Conservation (phyloP, 2,797 vertebrate species). For the Halcyon badia region DNA sequence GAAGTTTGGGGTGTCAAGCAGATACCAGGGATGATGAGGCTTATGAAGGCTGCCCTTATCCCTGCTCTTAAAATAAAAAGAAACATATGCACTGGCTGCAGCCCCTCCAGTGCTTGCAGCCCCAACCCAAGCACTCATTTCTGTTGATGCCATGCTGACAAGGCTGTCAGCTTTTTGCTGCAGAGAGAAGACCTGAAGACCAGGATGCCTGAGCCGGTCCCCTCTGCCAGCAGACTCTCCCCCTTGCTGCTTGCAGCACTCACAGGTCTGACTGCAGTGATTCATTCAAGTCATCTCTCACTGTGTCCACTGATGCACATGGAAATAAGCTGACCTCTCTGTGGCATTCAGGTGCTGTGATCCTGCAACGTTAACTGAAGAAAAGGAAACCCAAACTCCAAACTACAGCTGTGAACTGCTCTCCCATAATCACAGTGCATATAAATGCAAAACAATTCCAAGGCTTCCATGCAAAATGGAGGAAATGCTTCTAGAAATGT, state of each 20-base stretch:
- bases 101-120: background rate
- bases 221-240: background rate
- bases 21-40: background rate
- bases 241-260: background rate
- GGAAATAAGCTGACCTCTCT: background rate
- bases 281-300: background rate
- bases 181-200: background rate
- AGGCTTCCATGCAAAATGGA: background rate
- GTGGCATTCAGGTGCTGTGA: background rate
- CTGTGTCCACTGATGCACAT: accelerated
- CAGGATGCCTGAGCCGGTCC: background rate
- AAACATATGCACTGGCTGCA: background rate
- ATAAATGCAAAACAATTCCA: background rate
- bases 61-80: background rate
- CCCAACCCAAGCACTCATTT: background rate
- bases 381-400: background rate
- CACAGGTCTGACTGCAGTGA: background rate
- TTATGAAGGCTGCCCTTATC: background rate
- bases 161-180: background rate
- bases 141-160: background rate
- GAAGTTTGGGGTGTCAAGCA: background rate
- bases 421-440: background rate
- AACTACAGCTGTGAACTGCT: background rate
- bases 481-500: background rate
- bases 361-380: background rate